Percentiles rank a stretch among this genome's conserved stretches.
Evolutionary conservation across 2,888 invertebrate genomes (phyloP).

Genomic region (Acanthosoma haemorrhoidale): DNA sequence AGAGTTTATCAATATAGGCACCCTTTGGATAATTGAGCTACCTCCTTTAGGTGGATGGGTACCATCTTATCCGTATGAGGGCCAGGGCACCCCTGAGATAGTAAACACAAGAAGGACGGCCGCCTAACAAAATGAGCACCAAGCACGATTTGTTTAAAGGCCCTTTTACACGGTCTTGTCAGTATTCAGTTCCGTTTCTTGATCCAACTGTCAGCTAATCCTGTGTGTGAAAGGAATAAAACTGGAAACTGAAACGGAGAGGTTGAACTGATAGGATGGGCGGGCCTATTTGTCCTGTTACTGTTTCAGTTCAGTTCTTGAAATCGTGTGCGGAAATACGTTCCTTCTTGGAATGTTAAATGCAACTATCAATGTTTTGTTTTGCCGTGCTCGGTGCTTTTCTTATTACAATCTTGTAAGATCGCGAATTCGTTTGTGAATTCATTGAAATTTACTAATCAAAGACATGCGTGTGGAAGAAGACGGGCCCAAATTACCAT

Average conservation of each 20-base stretch:
- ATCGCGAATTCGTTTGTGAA: background rate
- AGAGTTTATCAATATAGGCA: too few relatives aligned
- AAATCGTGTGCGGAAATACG: background rate
- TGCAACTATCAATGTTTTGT: background rate
- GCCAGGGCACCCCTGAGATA: too few relatives aligned
- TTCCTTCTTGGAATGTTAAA: background rate
- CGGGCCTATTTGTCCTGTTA: background rate
- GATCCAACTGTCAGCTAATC: too few relatives aligned
- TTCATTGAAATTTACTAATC: background rate
- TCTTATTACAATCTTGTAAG: background rate
- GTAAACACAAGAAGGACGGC: too few relatives aligned
- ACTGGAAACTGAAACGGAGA: too few relatives aligned
- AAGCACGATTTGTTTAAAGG: too few relatives aligned
- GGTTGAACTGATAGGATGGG: constrained; percentile 9
- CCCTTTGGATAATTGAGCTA: too few relatives aligned
- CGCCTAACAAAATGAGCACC: too few relatives aligned
- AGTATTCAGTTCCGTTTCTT: too few relatives aligned
- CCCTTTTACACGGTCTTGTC: too few relatives aligned
- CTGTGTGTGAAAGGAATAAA: background rate
- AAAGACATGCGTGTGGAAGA: background rate
- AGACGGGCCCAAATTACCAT: background rate
- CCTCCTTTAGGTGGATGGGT: too few relatives aligned
- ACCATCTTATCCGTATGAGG: too few relatives aligned
- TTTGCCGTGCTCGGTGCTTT: background rate
- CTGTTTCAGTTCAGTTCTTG: constrained; percentile 18